phyloP scores from a whole-genome alignment of 2,888 invertebrate species.

The Eristalis pertinax region DNA sequence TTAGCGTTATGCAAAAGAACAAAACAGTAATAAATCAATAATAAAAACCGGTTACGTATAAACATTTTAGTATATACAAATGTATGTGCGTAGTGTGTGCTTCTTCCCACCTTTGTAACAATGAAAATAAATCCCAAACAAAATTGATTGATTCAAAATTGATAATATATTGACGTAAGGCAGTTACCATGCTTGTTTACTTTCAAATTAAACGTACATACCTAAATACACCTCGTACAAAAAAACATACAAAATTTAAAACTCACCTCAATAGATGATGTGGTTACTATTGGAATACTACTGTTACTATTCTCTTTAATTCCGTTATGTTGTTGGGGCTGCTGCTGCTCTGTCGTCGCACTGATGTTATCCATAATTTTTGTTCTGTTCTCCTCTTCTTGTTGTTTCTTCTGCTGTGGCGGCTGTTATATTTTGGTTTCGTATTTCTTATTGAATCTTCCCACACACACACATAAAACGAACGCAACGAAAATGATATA shows the following conservation, averaged over 20 bases:
- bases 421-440: conserved; percentile 57
- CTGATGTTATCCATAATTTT: conserved; percentile 73
- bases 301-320: conserved; percentile 79
- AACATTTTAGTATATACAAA: neutral
- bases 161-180: neutral
- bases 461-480: conserved; percentile 60
- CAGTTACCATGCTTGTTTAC: neutral
- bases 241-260: neutral
- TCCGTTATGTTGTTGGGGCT: conserved; percentile 78
- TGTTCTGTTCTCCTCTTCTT: conserved; percentile 55
- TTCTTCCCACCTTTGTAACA: neutral
- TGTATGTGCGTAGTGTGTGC: neutral
- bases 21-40: neutral
- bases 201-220: neutral
- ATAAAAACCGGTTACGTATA: neutral
- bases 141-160: neutral
- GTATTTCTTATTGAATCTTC: conserved; percentile 62
- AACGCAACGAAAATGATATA: conserved; percentile 61
- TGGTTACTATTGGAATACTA: conserved; percentile 77
- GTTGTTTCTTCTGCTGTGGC: conserved; percentile 43
- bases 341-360: conserved; percentile 74
- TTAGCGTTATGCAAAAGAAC: neutral
- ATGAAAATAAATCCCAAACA: neutral
- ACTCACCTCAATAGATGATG: conserved; percentile 72
- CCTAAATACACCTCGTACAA: neutral